phyloP scores from a whole-genome alignment of 2,888 invertebrate species.

The Cephus pygmeus region DNA sequence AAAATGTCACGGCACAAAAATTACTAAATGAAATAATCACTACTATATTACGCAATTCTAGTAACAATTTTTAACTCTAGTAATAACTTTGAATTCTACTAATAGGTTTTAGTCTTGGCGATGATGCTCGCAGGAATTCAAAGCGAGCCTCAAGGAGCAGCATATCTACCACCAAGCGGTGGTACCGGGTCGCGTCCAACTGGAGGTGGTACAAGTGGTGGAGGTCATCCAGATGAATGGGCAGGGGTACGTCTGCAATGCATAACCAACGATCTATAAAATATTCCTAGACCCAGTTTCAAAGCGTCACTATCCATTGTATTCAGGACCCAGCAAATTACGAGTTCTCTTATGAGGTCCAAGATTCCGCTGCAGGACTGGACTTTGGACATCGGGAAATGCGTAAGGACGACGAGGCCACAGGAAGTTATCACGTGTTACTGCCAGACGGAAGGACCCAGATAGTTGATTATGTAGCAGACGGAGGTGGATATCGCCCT shows the following conservation, averaged over 20 bases:
- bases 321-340: constrained; percentile 73
- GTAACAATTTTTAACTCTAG: background rate
- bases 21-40: no score
- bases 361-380: constrained; percentile 70
- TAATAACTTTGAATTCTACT: constrained; percentile 1
- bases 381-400: constrained; percentile 76
- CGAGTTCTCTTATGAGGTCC: constrained; percentile 75
- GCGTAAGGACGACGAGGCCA: constrained; percentile 73
- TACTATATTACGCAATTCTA: background rate
- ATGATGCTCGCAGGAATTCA: constrained; percentile 63
- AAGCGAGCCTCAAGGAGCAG: constrained; percentile 66
- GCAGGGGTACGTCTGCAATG: constrained; percentile 54
- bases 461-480: constrained; percentile 75
- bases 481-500: constrained; percentile 73
- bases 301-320: background rate
- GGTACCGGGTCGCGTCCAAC: constrained; percentile 40
- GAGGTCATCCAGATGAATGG: constrained; percentile 64
- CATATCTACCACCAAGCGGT: constrained; percentile 70
- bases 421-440: constrained; percentile 74
- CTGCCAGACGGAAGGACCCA: constrained; percentile 75
- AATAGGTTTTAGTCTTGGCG: constrained; percentile 44
- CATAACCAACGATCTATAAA: background rate
- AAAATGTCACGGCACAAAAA: constrained; percentile 15
- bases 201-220: constrained; percentile 33
- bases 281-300: background rate